Conservation (phyloP, 2,888 invertebrate genomes). For the Pammene fasciana region DNA sequence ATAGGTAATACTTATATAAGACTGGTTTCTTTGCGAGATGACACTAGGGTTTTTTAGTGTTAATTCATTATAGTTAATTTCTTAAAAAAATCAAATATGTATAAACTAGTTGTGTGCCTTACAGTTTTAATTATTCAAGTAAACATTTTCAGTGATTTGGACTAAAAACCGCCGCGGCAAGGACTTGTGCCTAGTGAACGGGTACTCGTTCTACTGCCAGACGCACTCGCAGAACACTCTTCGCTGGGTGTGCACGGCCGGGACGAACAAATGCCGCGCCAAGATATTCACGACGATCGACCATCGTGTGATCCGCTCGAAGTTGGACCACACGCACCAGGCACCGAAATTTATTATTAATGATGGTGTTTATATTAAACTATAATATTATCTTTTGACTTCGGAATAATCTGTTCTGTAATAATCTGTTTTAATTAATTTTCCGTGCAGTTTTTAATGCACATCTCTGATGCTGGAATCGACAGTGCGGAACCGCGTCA, state of each 20-base stretch:
- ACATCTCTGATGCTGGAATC: too few species aligned
- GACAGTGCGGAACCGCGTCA: too few species aligned
- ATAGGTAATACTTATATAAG: too few species aligned
- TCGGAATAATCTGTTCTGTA: too few species aligned
- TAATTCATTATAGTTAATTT: too few species aligned
- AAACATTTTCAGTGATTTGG: conserved; percentile 20
- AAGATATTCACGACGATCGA: background rate
- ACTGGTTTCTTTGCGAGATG: too few species aligned
- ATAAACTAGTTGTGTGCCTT: too few species aligned
- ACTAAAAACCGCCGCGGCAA: background rate
- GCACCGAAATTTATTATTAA: conserved; percentile 38
- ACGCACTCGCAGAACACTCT: background rate
- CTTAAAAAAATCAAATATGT: too few species aligned
- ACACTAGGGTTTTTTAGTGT: too few species aligned
- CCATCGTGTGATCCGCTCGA: conserved; percentile 8
- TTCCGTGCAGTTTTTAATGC: too few species aligned
- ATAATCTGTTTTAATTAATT: too few species aligned
- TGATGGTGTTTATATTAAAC: conserved; percentile 23
- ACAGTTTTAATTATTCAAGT: background rate
- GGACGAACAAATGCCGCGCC: conserved; percentile 1
- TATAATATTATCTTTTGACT: background rate
- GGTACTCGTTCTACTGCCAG: conserved; percentile 39
- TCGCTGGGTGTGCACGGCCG: conserved; percentile 20
- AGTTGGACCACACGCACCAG: conserved; percentile 33
- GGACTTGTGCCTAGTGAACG: conserved; percentile 33